Evolutionary conservation across 92 coral and sea anemone genomes (phyloP).

Genomic region (Micromussa lordhowensis): DNA sequence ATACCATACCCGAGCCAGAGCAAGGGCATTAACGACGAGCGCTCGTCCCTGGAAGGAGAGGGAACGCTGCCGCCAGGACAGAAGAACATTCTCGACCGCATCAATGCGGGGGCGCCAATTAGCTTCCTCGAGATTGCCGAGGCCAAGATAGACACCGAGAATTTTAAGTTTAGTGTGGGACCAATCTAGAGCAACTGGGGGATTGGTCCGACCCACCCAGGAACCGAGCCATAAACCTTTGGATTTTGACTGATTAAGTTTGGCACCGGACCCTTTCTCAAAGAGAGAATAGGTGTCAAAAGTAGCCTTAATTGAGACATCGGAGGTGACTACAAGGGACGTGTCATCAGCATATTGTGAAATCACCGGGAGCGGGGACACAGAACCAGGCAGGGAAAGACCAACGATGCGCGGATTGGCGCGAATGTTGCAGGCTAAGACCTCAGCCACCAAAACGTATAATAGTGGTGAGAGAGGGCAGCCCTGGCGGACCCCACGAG

Average conservation of each 20-base stretch:
- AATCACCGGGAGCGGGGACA: neutral
- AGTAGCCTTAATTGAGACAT: conserved; percentile 20
- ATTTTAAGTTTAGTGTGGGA: conserved; percentile 16
- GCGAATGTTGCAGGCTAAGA: conserved; percentile 49
- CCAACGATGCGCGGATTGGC: conserved; percentile 38
- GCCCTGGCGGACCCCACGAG: conserved; percentile 72
- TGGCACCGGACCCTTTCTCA: conserved; percentile 64
- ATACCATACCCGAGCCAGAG: conserved; percentile 46
- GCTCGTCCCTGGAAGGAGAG: conserved; percentile 44
- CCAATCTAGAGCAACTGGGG: conserved; percentile 47
- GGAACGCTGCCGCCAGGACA: neutral
- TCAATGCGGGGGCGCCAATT: conserved; percentile 50
- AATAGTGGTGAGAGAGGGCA: conserved; percentile 65
- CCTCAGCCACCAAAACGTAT: conserved; percentile 45
- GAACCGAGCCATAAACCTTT: conserved; percentile 58
- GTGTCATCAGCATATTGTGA: conserved; percentile 70
- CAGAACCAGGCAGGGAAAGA: conserved; percentile 26
- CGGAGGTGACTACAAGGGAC: conserved; percentile 42
- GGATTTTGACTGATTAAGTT: conserved; percentile 45
- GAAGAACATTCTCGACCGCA: conserved; percentile 6
- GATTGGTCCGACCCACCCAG: conserved; percentile 43
- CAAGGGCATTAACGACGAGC: conserved; percentile 32
- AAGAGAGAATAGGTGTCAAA: conserved; percentile 37
- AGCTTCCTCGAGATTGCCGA: neutral
- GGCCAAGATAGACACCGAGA: conserved; percentile 43